Conservation (phyloP, 1,140 invertebrate species). For the Drosophila cardini region DNA sequence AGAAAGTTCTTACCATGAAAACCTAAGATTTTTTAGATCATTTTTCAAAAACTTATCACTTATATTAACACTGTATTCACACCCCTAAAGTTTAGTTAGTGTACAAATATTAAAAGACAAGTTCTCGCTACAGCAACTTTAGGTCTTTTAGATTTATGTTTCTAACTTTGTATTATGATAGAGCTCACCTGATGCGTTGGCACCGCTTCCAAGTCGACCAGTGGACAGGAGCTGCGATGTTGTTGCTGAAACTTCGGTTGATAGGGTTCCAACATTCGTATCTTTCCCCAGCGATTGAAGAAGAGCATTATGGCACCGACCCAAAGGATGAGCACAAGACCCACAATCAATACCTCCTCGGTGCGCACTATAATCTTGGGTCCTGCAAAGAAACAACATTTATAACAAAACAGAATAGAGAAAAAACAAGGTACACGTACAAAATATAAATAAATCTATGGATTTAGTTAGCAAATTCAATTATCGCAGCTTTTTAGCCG, state of each 20-base stretch:
- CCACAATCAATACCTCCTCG: constrained; percentile 94
- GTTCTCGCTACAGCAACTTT: not conserved
- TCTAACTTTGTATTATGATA: too few relatives aligned
- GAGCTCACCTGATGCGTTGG: constrained; percentile 73
- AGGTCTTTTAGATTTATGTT: too few relatives aligned
- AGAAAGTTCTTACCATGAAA: too few relatives aligned
- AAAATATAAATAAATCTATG: constrained; percentile 59
- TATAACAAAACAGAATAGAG: not conserved
- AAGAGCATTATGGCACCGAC: constrained; percentile 94
- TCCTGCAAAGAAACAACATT: constrained; percentile 76
- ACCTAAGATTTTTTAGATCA: too few relatives aligned
- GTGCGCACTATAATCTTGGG: constrained; percentile 89
- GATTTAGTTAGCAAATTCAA: constrained; percentile 59
- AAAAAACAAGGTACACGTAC: constrained; percentile 45
- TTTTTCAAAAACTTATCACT: too few relatives aligned
- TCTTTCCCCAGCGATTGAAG: constrained; percentile 97
- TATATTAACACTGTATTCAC: too few relatives aligned
- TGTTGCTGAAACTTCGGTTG: constrained; percentile 94
- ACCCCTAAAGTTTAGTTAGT: too few relatives aligned
- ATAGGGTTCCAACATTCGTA: constrained; percentile 95
- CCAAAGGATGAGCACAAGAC: constrained; percentile 94
- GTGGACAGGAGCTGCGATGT: constrained; percentile 89
- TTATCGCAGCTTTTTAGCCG: constrained; percentile 46
- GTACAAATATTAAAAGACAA: too few relatives aligned
- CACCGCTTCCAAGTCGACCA: constrained; percentile 86